These are phyloP conservation scores for Platysternon megacephalum DNA, from an alignment of 2,113 vertebrate genomes.

Conservation along the genomic window DNA sequence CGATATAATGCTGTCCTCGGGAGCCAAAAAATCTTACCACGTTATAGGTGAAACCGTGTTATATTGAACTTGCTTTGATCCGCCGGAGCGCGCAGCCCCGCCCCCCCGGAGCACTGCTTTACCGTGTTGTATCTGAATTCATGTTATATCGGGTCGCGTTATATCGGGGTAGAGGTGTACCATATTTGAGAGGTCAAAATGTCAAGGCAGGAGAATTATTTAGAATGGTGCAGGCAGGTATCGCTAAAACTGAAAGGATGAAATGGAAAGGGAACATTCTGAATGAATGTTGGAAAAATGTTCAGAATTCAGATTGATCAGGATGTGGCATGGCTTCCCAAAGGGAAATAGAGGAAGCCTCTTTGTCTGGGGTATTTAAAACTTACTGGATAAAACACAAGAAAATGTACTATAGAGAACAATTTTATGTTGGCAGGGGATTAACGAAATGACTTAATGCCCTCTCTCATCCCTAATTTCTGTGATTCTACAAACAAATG, in stretches of 20 bases:
- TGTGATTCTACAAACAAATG: not conserved
- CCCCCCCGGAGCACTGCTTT: too few species aligned
- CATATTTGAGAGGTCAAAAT: not conserved
- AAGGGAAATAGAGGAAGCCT: not conserved
- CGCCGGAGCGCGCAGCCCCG: too few species aligned
- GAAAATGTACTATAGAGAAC: not conserved
- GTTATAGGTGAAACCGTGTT: too few species aligned
- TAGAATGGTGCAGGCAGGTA: not conserved
- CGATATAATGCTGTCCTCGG: too few species aligned
- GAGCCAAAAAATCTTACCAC: too few species aligned
- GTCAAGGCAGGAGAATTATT: not conserved
- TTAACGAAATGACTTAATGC: not conserved
- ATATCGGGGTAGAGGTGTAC: too few species aligned
- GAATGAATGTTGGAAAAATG: not conserved
- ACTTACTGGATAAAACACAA: not conserved
- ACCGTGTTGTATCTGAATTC: too few species aligned
- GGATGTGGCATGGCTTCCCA: not conserved
- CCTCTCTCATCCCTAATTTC: not conserved
- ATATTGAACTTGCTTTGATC: too few species aligned
- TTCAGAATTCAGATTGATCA: not conserved
- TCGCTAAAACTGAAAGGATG: not conserved
- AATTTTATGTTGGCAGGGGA: fast-evolving
- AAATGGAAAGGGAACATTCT: not conserved
- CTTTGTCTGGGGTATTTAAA: not conserved
- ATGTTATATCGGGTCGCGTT: too few species aligned